A percentile compares a stretch with the other conserved stretches of the same genome.
Conservation (phyloP, 2,888 invertebrate species). For the Acronicta leporina region DNA sequence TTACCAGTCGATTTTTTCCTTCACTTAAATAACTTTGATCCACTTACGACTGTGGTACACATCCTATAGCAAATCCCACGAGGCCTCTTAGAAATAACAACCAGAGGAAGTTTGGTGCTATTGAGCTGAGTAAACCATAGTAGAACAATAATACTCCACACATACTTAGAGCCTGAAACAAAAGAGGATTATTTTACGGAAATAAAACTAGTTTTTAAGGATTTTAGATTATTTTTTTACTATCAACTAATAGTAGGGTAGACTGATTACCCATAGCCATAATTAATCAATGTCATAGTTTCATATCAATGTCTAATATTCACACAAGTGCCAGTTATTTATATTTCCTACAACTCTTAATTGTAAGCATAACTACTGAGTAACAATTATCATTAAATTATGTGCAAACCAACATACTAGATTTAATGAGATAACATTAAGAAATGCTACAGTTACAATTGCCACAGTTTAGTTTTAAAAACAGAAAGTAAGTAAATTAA, state of each 20-base stretch:
- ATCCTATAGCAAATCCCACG: constrained; percentile 98
- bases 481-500: not conserved
- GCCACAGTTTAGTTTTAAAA: not conserved
- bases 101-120: constrained; percentile 97
- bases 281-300: too few species aligned
- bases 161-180: constrained; percentile 93
- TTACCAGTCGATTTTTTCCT: too few species aligned
- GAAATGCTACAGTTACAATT: too few species aligned
- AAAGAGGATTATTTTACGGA: not conserved
- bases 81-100: constrained; percentile 96
- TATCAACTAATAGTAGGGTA: too few species aligned
- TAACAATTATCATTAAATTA: not conserved
- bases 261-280: too few species aligned
- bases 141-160: constrained; percentile 97
- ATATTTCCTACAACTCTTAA: too few species aligned
- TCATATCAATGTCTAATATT: too few species aligned
- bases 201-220: too few species aligned
- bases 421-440: not conserved
- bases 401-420: too few species aligned
- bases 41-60: constrained; percentile 98
- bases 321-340: too few species aligned
- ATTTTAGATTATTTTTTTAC: too few species aligned
- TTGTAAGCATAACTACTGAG: not conserved
- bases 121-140: constrained; percentile 96
- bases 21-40: too few species aligned